Conservation (phyloP, 2,888 invertebrate genomes). For the Cosmopolites sordidus region DNA sequence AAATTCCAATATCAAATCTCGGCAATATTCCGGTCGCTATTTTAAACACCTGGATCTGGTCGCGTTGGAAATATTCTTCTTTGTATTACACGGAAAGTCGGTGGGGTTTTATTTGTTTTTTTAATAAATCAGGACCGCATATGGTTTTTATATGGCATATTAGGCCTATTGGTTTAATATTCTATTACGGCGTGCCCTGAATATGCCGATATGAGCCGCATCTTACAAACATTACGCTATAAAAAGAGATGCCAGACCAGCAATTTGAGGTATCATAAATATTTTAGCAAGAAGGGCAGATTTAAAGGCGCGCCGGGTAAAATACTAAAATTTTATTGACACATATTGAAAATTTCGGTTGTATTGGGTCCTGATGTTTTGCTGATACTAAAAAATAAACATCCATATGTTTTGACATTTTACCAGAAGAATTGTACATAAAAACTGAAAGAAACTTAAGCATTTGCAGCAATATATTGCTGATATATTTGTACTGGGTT, state of each 20-base stretch:
- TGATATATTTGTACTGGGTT: too few species aligned
- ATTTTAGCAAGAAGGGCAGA: not conserved
- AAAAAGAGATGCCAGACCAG: constrained; percentile 1
- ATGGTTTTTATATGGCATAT: constrained; percentile 20
- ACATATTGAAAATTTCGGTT: not conserved
- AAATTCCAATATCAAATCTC: constrained; percentile 3
- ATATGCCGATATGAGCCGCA: not conserved
- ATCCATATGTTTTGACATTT: too few species aligned
- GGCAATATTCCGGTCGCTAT: constrained; percentile 12
- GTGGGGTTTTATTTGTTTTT: constrained; percentile 17
- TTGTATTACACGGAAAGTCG: constrained; percentile 12
- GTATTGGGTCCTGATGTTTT: not conserved
- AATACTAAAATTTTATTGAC: constrained; percentile 1
- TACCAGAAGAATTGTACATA: too few species aligned
- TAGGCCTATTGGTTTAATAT: constrained; percentile 16
- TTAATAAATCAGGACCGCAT: constrained; percentile 22
- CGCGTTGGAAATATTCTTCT: constrained; percentile 11
- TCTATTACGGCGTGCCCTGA: not conserved
- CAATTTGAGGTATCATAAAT: not conserved
- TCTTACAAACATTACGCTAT: not conserved
- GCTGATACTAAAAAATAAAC: not conserved
- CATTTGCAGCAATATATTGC: too few species aligned
- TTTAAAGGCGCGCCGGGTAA: not conserved
- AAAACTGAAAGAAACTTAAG: too few species aligned
- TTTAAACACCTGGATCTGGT: constrained; percentile 20